Conservation (phyloP, 2,113 vertebrate genomes). For the Tragelaphus scriptus region DNA sequence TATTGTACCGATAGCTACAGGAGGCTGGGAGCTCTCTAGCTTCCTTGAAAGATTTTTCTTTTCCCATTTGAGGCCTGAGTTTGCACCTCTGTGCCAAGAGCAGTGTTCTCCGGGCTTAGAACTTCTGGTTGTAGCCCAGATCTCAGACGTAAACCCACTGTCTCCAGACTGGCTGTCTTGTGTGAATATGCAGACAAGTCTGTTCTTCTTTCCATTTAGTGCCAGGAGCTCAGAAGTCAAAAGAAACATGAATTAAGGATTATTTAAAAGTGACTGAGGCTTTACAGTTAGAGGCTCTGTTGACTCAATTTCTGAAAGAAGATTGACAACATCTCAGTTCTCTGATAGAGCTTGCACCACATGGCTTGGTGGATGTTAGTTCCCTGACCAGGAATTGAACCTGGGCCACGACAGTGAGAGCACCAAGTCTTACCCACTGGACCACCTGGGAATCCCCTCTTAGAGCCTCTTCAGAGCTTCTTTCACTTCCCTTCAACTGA, state of each 20-base stretch:
- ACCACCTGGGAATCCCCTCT: background rate
- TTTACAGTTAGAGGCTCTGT: background rate
- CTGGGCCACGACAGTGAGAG: background rate
- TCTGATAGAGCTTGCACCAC: background rate
- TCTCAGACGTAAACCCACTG: background rate
- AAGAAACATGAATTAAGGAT: background rate
- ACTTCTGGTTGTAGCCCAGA: background rate
- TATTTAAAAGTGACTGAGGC: background rate
- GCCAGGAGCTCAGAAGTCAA: background rate
- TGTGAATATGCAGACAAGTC: background rate
- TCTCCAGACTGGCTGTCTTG: background rate
- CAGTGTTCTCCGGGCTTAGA: background rate
- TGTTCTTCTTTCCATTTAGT: background rate
- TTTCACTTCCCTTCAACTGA: background rate
- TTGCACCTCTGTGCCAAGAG: background rate
- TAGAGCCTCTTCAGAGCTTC: background rate
- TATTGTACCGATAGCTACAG: background rate
- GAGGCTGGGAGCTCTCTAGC: background rate
- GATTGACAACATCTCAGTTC: background rate
- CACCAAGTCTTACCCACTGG: background rate
- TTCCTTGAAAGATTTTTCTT: background rate
- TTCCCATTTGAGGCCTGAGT: background rate
- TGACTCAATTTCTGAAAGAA: background rate
- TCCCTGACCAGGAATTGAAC: background rate
- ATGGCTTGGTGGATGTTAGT: background rate